Conservation (phyloP, 2,888 invertebrate genomes). For the Hymenopus coronatus region DNA sequence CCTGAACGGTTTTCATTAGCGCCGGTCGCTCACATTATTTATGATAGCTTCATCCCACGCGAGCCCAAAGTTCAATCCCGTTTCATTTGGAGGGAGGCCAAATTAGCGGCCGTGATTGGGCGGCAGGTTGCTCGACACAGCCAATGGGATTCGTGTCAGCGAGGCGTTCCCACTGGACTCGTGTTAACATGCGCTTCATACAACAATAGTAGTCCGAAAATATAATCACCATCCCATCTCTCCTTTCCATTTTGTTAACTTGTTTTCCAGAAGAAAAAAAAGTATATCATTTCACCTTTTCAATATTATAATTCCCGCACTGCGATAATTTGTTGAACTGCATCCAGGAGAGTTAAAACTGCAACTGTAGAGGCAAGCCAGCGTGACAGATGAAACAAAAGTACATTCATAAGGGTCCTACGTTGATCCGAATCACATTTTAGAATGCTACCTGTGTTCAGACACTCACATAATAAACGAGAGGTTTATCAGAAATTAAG, state of each 20-base stretch:
- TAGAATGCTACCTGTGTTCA: too few relatives aligned
- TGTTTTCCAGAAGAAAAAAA: not conserved
- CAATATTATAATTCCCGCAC: not conserved
- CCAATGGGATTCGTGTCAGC: not conserved
- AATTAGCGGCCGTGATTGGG: conserved; percentile 13
- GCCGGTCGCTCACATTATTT: not conserved
- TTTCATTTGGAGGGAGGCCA: conserved; percentile 3
- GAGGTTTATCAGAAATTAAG: too few relatives aligned
- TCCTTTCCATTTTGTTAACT: not conserved
- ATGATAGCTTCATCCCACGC: not conserved
- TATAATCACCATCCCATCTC: not conserved
- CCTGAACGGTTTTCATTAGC: not conserved
- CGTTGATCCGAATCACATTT: not conserved
- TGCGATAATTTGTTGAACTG: too few relatives aligned
- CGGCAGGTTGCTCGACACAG: not conserved
- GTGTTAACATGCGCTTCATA: not conserved
- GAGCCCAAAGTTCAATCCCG: conserved; percentile 9
- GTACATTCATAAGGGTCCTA: not conserved
- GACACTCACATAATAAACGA: too few relatives aligned
- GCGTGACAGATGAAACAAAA: not conserved
- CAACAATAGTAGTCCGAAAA: not conserved
- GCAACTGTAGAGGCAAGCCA: not conserved
- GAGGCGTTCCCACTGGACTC: not conserved
- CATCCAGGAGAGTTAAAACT: too few relatives aligned
- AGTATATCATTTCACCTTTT: not conserved